Evolutionary conservation across 2,113 vertebrate species (phyloP), one percentile per base, ranked within the genome.

Genomic region (Ardeotis arabs): DNA sequence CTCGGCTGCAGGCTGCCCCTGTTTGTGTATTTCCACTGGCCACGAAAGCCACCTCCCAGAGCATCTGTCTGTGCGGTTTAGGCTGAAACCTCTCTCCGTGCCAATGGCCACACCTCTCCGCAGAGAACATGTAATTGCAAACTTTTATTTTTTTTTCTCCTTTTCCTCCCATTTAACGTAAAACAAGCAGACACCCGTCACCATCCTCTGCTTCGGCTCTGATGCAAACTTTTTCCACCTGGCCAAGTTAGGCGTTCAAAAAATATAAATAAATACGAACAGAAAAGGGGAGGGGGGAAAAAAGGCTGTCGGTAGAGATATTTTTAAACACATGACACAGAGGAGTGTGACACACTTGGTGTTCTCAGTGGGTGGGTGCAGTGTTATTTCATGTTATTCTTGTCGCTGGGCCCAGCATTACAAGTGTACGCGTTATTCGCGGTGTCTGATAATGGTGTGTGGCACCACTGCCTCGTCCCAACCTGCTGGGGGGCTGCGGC

Each of bases 301-400:
- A 56, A 63, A 55, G 64, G 58, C 69, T 0, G 58, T 93, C 74
- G 18, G 92, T 8, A 21, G 90, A 66, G 97, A 67, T 98, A 97
- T 98, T 98, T 98, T 98, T 98, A 98, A 98, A 94, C 86, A 12
- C 95, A 88, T 98, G 98, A 98, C 98, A 97, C 96, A 97, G 95
- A 97, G 94, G 77, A 97, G 97, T 92, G 97, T 98, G 98, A 98
- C 97, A 98, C 96, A 90, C 96, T 96, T 2, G 77, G 96, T 96
- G 97, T 91, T 97, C 98, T 97, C 97, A 97, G 98, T 98, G 98
- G 98, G 98, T 97, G 98, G 98, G 97, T 95, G 96, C 95, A 91
- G 97, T 79, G 96, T 53, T 97, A 90, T 72, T 89, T 93, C 87
- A 58, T 97, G 98, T 97, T 98, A 69, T 97, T 98, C 97, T 98